Evolutionary conservation across 1,140 invertebrate genomes (phyloP), one percentile per base, ranked within the genome.

Genomic region (Bombus huntii): DNA sequence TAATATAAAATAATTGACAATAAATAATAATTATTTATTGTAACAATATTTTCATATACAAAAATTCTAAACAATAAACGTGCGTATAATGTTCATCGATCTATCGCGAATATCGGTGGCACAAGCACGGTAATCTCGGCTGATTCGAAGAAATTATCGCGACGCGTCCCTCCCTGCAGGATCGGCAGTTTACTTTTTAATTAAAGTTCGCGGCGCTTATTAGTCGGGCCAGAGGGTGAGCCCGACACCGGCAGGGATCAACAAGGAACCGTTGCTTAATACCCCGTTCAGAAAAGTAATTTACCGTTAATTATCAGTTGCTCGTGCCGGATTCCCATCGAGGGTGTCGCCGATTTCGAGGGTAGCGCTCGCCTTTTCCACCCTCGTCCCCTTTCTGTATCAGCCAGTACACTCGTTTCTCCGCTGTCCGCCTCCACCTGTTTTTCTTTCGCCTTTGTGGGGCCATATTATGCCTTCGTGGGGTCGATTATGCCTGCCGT

Each of bases 271-370:
- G 65, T 73, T 66, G 62, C 85, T 78, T 78, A 78, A 81, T 77
- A 79, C 73, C 74, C 75, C 72, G 83, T 57, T 57, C 70, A 65
- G 72, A 83, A 79, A 87, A 85, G 75, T 85, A 87, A 87, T 85
- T 87, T 85, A 80, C 47, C 86, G 86, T 87, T 85, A 85, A 87
- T 87, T 85, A 87, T 85, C 62, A 85, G 85, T 87, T n/a, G 83
- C 83, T 73, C 34, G 82, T 62, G 76, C 82, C 81, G 62, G 81
- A 79, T 84, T 73, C 37, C 59, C 66, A 18, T 53, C 18, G 86
- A 85, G 86, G 81, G 85, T 84, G 85, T 87, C 81, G 66, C 37
- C 80, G 66, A 86, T 86, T 86, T 31, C 70, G 82, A 85, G 86
- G 83, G 77, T 81, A 77, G 71, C 62, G 59, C 42, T 68, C 44